Base-by-base conservation (phyloP, 2,797 vertebrate species). In the Capromys pilorides region DNA sequence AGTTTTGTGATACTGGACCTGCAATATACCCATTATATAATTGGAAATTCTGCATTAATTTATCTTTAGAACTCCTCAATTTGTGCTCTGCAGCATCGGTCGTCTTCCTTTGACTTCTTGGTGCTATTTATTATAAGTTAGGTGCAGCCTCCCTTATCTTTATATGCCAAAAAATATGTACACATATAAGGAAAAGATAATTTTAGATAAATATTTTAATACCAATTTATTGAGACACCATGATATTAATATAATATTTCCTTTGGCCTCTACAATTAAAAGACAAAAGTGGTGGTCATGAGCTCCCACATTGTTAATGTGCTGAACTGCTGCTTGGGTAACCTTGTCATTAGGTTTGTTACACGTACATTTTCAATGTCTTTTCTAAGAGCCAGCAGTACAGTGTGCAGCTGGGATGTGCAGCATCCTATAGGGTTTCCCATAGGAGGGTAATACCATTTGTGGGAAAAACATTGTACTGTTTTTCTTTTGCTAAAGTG, bases 11-110 rank as follows among this genome's bases (percentile, higher is more conserved):
- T 71, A 83, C 78, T 78, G 61, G 90, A 86, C 67, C 59, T 95
- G 0, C 79, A 61, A 79, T 71, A 83, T 39, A n/a, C 22, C 83
- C 45, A 28, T 86, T 92, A 57, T 90, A 36, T 86, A 92, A 95
- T 39, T 90, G 82, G 75, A 24, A 66, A 93, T 88, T 93, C 81
- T 84, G 2, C 88, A 67, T 80, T 88, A 93, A 31, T 67, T 51
- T 93, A 51, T 90, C 87, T 94, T 90, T 92, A 95, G 81, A 88
- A 81, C 51, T 88, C 73, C 10, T 75, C 69, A n/a, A 66, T 91
- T 82, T 39, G 45, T 84, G 28, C 41, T 93, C 83, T 88, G 28
- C 10, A 83, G 13, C 87, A 59, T 92, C 45, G 82, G 8, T 21
- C 69, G 39, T 91, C 26, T 24, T 94, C 39, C 91, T 94, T 67